Percentiles rank a stretch among this genome's conserved stretches.
phyloP scores from a whole-genome alignment of 1,140 invertebrate species.

The Drosophila ambigua region DNA sequence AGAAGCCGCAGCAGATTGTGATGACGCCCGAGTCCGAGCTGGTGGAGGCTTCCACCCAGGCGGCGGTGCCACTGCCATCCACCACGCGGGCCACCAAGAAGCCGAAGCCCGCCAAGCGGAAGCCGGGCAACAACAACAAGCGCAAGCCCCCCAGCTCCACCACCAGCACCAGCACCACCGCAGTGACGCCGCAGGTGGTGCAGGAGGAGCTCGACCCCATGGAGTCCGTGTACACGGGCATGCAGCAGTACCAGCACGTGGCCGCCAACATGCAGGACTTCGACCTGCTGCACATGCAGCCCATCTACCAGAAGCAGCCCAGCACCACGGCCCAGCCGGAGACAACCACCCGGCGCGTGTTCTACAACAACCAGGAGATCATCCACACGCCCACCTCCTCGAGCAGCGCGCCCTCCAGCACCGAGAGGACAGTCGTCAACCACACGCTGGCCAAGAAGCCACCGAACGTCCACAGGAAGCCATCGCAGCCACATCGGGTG shows the following conservation, averaged over 20 bases:
- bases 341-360: conserved; percentile 70
- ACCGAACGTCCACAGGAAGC: conserved; percentile 51
- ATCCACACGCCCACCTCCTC: conserved; percentile 59
- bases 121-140: conserved; percentile 64
- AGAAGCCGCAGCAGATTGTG: conserved; percentile 84
- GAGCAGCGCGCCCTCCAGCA: conserved; percentile 22
- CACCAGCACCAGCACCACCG: conserved; percentile 62
- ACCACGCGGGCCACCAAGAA: conserved; percentile 60
- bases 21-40: conserved; percentile 86
- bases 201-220: conserved; percentile 76
- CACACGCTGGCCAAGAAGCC: conserved; percentile 71
- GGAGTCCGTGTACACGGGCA: conserved; percentile 79
- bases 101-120: conserved; percentile 70
- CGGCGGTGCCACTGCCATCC: conserved; percentile 37
- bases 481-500: conserved; percentile 54
- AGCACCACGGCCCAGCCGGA: conserved; percentile 51
- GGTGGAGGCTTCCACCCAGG: conserved; percentile 81
- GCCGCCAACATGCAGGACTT: conserved; percentile 71
- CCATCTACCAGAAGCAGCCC: conserved; percentile 73
- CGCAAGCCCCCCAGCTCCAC: conserved; percentile 50
- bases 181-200: conserved; percentile 73
- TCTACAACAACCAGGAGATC: conserved; percentile 77
- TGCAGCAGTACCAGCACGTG: conserved; percentile 76
- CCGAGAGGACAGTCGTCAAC: conserved; percentile 34
- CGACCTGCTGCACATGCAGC: conserved; percentile 71